Conservation (phyloP, 2,797 vertebrate genomes). For the Pelobates cultripes region DNA sequence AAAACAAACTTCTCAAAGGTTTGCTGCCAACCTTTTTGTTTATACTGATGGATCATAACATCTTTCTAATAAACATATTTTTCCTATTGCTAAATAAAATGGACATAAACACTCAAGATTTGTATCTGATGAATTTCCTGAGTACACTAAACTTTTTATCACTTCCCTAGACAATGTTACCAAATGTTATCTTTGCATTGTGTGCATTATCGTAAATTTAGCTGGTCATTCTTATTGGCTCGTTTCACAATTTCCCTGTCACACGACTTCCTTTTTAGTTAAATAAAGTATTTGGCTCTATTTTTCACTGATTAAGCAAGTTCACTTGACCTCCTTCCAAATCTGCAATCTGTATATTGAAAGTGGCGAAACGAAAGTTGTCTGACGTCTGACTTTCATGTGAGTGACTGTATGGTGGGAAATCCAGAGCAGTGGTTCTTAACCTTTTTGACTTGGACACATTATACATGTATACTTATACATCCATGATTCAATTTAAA, state of each 20-base stretch:
- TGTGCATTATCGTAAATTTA: constrained; percentile 63
- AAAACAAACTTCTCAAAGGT: too few relatives aligned
- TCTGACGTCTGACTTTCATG: too few relatives aligned
- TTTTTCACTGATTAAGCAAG: constrained; percentile 57
- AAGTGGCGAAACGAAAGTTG: too few relatives aligned
- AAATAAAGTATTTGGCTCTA: constrained; percentile 55
- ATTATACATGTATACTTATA: too few relatives aligned
- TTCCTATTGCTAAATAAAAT: background rate
- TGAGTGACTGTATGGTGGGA: too few relatives aligned
- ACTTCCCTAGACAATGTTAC: constrained; percentile 45
- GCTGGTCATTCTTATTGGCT: constrained; percentile 60
- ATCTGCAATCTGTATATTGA: too few relatives aligned
- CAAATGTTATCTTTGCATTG: constrained; percentile 61
- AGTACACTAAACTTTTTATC: background rate
- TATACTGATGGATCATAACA: too few relatives aligned
- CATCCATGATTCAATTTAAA: too few relatives aligned
- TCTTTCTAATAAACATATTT: background rate
- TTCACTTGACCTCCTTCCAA: constrained; percentile 60
- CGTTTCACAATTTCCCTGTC: constrained; percentile 57
- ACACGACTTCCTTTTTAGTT: constrained; percentile 44
- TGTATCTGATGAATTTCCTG: constrained; percentile 21
- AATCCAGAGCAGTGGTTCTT: too few relatives aligned
- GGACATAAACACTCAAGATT: background rate
- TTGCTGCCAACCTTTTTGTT: background rate
- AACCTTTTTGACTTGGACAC: too few relatives aligned